phyloP scores from a whole-genome alignment of 2,113 vertebrate genomes.

The Odontophorus gujanensis region DNA sequence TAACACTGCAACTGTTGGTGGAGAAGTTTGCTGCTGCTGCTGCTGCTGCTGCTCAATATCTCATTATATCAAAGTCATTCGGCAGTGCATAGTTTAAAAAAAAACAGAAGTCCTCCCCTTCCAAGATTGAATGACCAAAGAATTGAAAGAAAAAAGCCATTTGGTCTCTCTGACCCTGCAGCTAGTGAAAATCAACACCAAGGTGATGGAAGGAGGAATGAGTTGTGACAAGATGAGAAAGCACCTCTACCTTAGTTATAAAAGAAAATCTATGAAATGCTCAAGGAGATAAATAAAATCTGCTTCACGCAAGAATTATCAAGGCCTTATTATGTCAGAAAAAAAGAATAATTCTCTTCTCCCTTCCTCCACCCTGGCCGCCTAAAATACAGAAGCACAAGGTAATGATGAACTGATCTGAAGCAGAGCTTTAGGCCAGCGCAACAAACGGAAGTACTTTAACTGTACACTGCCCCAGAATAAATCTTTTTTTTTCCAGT shows the following conservation, averaged over 20 bases:
- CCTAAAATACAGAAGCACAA: not conserved
- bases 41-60: slow-evolving; percentile 38
- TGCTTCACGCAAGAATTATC: slow-evolving; percentile 66
- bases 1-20: slow-evolving; percentile 18
- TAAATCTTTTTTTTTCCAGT: not conserved
- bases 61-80: slow-evolving; percentile 51
- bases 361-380: not conserved
- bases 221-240: slow-evolving; percentile 68
- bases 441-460: not conserved
- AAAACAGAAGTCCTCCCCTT: not conserved
- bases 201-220: slow-evolving; percentile 35
- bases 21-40: not conserved
- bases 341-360: slow-evolving; percentile 37
- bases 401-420: not conserved
- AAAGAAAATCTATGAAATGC: slow-evolving; percentile 63
- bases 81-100: not conserved
- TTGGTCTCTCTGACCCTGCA: slow-evolving; percentile 33
- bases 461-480: not conserved
- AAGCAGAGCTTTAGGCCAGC: not conserved
- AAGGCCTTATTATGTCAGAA: slow-evolving; percentile 31
- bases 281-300: slow-evolving; percentile 65
- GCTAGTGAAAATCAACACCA: slow-evolving; percentile 48
- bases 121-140: slow-evolving; percentile 10
- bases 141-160: slow-evolving; percentile 12
- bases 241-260: slow-evolving; percentile 26